Percentiles rank a stretch among this genome's conserved stretches.
Evolutionary conservation across 2,888 invertebrate genomes (phyloP).

Genomic region (Aproaerema taeniolella): DNA sequence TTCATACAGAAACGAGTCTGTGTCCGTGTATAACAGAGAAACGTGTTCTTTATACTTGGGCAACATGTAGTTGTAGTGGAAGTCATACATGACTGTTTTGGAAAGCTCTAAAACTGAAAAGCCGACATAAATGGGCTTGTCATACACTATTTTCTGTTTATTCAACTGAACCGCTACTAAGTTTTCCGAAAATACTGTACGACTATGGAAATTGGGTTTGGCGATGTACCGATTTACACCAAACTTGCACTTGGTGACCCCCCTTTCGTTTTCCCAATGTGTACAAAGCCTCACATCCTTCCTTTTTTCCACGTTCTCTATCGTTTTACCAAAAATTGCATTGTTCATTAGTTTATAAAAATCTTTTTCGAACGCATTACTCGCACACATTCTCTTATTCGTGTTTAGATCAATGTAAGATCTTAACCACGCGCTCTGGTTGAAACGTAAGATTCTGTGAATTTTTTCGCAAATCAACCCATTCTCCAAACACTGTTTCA

Average conservation of each 20-base stretch:
- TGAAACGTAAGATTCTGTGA: slow-evolving; percentile 13
- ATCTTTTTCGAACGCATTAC: slow-evolving; percentile 12
- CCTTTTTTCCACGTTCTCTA: slow-evolving; percentile 12
- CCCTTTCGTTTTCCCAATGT: slow-evolving; percentile 2
- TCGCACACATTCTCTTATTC: background rate
- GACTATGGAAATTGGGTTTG: slow-evolving; percentile 13
- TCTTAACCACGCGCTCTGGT: background rate
- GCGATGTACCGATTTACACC: background rate
- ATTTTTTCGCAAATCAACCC: slow-evolving; percentile 14
- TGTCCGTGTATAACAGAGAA: slow-evolving; percentile 15
- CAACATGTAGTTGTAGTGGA: slow-evolving; percentile 16
- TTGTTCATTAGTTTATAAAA: slow-evolving; percentile 15
- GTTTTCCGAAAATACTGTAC: slow-evolving; percentile 6
- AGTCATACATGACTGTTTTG: slow-evolving; percentile 15
- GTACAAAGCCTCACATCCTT: background rate
- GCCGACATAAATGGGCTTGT: slow-evolving; percentile 17
- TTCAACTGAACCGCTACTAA: slow-evolving; percentile 12
- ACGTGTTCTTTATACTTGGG: slow-evolving; percentile 1
- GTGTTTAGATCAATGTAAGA: slow-evolving; percentile 17
- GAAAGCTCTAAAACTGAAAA: slow-evolving; percentile 10
- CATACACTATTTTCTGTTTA: slow-evolving; percentile 6
- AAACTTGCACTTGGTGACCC: too few species aligned
- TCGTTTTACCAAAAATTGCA: slow-evolving; percentile 14
- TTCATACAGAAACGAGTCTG: slow-evolving; percentile 16
- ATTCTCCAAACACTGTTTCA: slow-evolving; percentile 11